A percentile compares a stretch with the other conserved stretches of the same genome.
These are phyloP conservation scores for Diadema setosum DNA, from an alignment of 35 echinoderm and acorn worm species.

Conservation along the genomic window DNA sequence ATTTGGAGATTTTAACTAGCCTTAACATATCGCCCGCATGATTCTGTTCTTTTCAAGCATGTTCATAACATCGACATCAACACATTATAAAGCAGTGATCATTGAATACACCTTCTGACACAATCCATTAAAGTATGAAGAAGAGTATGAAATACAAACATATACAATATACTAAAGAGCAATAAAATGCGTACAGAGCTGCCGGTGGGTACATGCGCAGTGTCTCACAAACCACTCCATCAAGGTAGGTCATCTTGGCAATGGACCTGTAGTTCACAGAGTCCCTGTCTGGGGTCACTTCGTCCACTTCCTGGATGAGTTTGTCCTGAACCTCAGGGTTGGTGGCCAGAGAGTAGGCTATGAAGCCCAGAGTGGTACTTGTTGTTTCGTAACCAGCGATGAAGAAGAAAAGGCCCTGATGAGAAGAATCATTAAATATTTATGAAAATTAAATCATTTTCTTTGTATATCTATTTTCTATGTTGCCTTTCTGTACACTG, in stretches of 20 bases:
- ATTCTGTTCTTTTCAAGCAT: not conserved
- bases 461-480: too few species aligned
- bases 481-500: too few species aligned
- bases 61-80: not conserved
- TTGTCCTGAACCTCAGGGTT: constrained; percentile 52
- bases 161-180: not conserved
- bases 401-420: constrained; percentile 42
- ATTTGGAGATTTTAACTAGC: not conserved
- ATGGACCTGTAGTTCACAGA: not conserved
- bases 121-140: not conserved
- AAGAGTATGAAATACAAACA: not conserved
- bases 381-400: constrained; percentile 57
- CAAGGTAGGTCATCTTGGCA: constrained; percentile 15
- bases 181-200: not conserved
- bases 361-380: constrained; percentile 10
- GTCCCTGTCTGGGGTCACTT: constrained; percentile 4
- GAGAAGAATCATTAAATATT: too few species aligned
- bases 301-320: constrained; percentile 53
- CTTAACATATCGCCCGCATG: not conserved
- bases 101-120: not conserved
- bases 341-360: constrained; percentile 32
- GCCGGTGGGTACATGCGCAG: constrained; percentile 43
- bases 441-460: not conserved
- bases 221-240: constrained; percentile 16
- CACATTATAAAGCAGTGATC: not conserved